Conservation (phyloP, 35 echinoderm and acorn worm genomes). For the Ophiothrix spiculata region DNA sequence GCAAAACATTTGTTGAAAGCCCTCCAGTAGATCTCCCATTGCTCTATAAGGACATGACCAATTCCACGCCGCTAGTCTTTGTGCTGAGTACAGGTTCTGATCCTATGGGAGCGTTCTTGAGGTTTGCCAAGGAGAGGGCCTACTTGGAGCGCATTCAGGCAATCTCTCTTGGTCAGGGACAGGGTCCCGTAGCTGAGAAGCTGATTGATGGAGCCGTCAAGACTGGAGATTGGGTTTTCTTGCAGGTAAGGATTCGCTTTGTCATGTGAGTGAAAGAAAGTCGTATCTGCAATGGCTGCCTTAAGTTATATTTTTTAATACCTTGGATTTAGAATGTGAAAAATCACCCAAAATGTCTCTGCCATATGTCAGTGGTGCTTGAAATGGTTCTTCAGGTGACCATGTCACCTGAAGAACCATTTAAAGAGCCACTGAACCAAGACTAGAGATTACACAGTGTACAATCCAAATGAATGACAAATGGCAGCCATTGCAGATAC, state of each 20-base stretch:
- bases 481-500: no score
- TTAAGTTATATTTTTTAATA: background rate
- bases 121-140: slow-evolving; percentile 83
- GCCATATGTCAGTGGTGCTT: background rate
- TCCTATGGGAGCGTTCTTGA: slow-evolving; percentile 96
- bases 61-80: slow-evolving; percentile 87
- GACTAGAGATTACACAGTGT: no score
- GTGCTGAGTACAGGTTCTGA: slow-evolving; percentile 94
- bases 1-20: slow-evolving; percentile 91
- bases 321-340: background rate
- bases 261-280: background rate
- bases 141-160: slow-evolving; percentile 91
- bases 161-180: slow-evolving; percentile 95
- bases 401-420: background rate
- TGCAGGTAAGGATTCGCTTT: slow-evolving; percentile 56
- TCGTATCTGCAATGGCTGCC: background rate
- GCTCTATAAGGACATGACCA: slow-evolving; percentile 87
- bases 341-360: background rate
- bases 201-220: slow-evolving; percentile 76
- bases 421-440: background rate
- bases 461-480: no score
- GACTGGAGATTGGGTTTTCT: slow-evolving; percentile 96
- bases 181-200: slow-evolving; percentile 95
- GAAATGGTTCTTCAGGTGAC: background rate
- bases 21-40: slow-evolving; percentile 85